Conservation (phyloP, 2,797 vertebrate genomes). For the Hyperoplus immaculatus region DNA sequence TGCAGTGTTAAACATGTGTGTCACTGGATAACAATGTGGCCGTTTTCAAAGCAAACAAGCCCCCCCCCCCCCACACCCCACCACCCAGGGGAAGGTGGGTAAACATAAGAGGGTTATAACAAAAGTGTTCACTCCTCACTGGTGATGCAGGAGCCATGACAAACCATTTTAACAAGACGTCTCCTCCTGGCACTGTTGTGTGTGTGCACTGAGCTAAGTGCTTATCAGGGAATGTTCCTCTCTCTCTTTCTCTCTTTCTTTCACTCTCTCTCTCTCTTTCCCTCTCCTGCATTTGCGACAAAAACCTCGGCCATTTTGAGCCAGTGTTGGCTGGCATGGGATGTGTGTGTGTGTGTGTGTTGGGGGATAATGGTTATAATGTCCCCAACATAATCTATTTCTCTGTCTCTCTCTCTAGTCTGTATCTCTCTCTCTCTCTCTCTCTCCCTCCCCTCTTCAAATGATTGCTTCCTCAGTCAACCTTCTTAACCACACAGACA, state of each 20-base stretch:
- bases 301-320: conserved; percentile 71
- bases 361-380: conserved; percentile 68
- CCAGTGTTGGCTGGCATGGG: conserved; percentile 46
- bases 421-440: conserved; percentile 18
- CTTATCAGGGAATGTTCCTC: conserved; percentile 36
- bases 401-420: conserved; percentile 28
- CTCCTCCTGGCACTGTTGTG: conserved; percentile 45
- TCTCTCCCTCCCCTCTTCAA: conserved; percentile 7
- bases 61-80: background rate
- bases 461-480: conserved; percentile 56
- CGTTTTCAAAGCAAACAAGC: conserved; percentile 61
- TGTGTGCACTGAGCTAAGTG: conserved; percentile 12
- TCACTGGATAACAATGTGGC: conserved; percentile 65
- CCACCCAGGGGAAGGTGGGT: no score
- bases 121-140: conserved; percentile 44
- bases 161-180: conserved; percentile 59
- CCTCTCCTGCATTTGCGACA: conserved; percentile 24
- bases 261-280: background rate
- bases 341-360: conserved; percentile 28
- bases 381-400: conserved; percentile 63
- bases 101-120: conserved; percentile 39
- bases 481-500: conserved; percentile 35
- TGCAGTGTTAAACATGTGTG: conserved; percentile 56
- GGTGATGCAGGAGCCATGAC: conserved; percentile 37
- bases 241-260: background rate